Conservation (phyloP, 2,113 vertebrate species). For the Hydrolagus affinis region DNA sequence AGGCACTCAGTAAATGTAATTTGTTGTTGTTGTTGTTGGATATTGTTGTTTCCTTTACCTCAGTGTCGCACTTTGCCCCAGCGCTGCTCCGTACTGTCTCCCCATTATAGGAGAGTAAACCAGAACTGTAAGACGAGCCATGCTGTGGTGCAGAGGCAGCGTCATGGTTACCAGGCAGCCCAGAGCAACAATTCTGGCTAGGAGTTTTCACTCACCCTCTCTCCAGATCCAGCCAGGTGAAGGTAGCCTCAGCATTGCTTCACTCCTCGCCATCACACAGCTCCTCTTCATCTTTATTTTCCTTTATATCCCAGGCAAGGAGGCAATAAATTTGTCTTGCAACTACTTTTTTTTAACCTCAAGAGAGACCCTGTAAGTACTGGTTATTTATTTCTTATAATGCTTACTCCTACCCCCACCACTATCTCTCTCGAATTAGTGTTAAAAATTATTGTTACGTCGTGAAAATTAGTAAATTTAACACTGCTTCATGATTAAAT, state of each 20-base stretch:
- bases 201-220: too few species aligned
- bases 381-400: background rate
- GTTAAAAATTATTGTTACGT: background rate
- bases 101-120: background rate
- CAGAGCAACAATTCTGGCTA: background rate
- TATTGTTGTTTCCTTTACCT: too few species aligned
- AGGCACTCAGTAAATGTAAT: too few species aligned
- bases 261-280: background rate
- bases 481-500: background rate
- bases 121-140: background rate
- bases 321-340: too few species aligned
- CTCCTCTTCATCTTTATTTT: too few species aligned
- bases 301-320: too few species aligned
- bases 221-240: background rate
- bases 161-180: slow-evolving; percentile 12
- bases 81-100: background rate
- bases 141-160: background rate
- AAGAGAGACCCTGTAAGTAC: background rate
- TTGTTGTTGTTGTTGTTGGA: too few species aligned
- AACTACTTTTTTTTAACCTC: too few species aligned
- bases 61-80: too few species aligned
- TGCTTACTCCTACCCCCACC: too few species aligned
- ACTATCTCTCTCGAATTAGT: background rate
- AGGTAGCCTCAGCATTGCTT: background rate
- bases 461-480: background rate